phyloP scores from a whole-genome alignment of 37 sponge, comb jelly and placozoan genomes.

The Halichondria panicea region DNA sequence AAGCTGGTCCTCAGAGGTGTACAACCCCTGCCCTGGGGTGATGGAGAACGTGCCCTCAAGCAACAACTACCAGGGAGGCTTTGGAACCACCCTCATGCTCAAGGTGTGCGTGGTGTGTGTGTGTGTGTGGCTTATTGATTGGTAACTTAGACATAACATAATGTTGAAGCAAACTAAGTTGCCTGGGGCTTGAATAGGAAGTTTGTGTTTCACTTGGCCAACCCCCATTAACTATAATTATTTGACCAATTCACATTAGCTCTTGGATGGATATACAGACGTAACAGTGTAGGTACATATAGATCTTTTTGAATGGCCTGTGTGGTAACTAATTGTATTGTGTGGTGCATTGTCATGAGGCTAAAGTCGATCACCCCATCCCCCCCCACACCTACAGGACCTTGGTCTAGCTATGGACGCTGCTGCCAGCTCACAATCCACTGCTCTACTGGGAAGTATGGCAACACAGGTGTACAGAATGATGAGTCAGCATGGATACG shows the following conservation, averaged over 20 bases:
- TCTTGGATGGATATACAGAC: no score
- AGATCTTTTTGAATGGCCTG: no score
- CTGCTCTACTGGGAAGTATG: constrained; percentile 79
- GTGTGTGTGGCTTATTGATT: constrained; percentile 32
- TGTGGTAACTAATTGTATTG: no score
- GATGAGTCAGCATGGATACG: constrained; percentile 75
- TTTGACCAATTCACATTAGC: no score
- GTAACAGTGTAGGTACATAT: no score
- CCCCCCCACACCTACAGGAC: constrained; percentile 61
- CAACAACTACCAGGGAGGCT: constrained; percentile 95
- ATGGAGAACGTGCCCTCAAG: constrained; percentile 88
- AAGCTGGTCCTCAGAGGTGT: constrained; percentile 83
- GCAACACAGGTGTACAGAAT: constrained; percentile 82
- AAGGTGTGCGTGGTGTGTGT: constrained; percentile 27
- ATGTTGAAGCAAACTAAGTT: no score
- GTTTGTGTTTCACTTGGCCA: no score
- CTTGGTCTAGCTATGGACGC: constrained; percentile 82
- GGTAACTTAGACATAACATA: no score
- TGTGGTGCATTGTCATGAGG: background rate
- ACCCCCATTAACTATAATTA: no score
- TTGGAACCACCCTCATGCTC: constrained; percentile 88
- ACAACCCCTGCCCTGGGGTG: constrained; percentile 98
- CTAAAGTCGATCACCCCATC: background rate
- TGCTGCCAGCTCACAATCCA: constrained; percentile 33
- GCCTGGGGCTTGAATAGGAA: no score